phyloP scores from a whole-genome alignment of 1,140 invertebrate species.

The Ceratosolen fusciceps region DNA sequence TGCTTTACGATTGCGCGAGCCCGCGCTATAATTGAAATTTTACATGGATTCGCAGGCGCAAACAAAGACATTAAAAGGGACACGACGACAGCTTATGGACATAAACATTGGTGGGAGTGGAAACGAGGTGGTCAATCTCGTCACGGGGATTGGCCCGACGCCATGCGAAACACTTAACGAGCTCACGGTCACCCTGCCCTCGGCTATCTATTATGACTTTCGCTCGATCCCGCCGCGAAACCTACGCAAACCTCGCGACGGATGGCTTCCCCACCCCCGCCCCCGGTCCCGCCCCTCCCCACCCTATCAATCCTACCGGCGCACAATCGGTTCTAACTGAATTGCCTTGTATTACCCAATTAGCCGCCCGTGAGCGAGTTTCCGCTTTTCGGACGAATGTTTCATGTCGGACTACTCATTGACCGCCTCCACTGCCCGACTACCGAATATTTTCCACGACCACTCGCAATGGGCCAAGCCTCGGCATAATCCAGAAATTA shows the following conservation, averaged over 20 bases:
- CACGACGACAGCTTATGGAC: neutral
- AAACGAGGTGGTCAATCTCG: neutral
- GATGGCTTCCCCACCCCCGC: no score
- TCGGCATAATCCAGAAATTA: no score
- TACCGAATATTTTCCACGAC: no score
- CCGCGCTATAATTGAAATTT: neutral
- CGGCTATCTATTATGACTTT: constrained; percentile 18
- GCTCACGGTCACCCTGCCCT: neutral
- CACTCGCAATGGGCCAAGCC: no score
- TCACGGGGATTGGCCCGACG: neutral
- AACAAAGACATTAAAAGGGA: neutral
- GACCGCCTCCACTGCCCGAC: no score
- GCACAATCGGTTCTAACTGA: neutral
- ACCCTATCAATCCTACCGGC: neutral
- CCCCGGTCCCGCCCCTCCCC: no score
- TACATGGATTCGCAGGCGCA: neutral
- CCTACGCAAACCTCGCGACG: no score
- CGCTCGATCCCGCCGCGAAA: constrained; percentile 20
- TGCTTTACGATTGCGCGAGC: neutral
- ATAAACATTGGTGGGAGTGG: neutral
- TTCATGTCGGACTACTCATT: no score
- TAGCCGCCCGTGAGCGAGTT: neutral
- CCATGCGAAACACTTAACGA: constrained; percentile 25
- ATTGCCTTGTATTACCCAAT: constrained; percentile 29
- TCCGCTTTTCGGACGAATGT: no score